These are phyloP conservation scores for Brachionichthys hirsutus DNA, from an alignment of 2,113 vertebrate genomes.

Conservation along the genomic window DNA sequence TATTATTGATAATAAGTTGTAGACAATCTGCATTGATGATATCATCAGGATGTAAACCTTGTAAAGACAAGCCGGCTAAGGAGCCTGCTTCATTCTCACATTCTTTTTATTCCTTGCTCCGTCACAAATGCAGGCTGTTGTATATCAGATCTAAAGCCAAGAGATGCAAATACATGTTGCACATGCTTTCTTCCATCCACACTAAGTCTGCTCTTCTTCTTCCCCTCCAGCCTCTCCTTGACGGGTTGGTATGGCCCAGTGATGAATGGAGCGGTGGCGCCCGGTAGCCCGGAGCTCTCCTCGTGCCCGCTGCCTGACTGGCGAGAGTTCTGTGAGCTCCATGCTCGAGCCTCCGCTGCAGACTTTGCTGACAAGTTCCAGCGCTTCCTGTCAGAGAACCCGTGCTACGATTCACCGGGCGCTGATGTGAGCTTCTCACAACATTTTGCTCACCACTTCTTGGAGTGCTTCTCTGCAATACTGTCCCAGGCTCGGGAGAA, in stretches of 20 bases:
- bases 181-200: not conserved
- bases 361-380: conserved; percentile 96
- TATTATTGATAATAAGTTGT: not conserved
- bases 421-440: conserved; percentile 91
- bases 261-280: conserved; percentile 91
- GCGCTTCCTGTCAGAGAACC: conserved; percentile 91
- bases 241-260: conserved; percentile 90
- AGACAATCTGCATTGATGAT: not conserved
- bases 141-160: not conserved
- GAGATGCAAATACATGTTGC: not conserved
- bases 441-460: conserved; percentile 89
- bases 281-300: conserved; percentile 87
- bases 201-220: conserved; percentile 24
- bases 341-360: conserved; percentile 88
- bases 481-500: conserved; percentile 83
- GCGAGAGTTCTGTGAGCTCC: conserved; percentile 97
- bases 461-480: conserved; percentile 88
- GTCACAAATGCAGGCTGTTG: conserved; percentile 1
- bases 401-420: conserved; percentile 89
- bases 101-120: conserved; percentile 4
- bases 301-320: conserved; percentile 90
- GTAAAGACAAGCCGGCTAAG: conserved; percentile 2
- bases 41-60: not conserved
- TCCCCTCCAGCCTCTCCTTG: conserved; percentile 60
- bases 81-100: conserved; percentile 9